Evolutionary conservation across 2,888 invertebrate genomes (phyloP).

Genomic region (Clepsis dumicolana): DNA sequence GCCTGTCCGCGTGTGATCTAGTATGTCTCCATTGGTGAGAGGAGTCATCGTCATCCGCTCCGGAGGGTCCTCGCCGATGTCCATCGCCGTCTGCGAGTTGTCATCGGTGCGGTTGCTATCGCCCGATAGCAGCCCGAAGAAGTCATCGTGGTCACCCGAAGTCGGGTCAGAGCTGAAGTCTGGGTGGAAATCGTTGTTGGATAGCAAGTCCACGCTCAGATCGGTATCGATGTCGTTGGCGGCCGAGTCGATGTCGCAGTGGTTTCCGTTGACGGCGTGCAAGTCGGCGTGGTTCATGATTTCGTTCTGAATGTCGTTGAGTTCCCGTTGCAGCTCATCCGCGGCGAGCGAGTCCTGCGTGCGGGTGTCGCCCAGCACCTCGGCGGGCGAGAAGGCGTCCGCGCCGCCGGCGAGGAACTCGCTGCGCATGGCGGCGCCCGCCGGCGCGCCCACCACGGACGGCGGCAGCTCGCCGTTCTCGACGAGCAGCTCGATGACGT

Average conservation of each 20-base stretch:
- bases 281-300: constrained; percentile 76
- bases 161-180: constrained; percentile 70
- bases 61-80: constrained; percentile 68
- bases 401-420: constrained; percentile 69
- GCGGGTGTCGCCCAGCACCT: constrained; percentile 66
- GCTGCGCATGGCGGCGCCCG: constrained; percentile 70
- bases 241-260: constrained; percentile 56
- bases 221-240: constrained; percentile 67
- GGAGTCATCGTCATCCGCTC: constrained; percentile 76
- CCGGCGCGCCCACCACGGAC: constrained; percentile 91
- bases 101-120: constrained; percentile 62
- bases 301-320: constrained; percentile 79
- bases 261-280: constrained; percentile 59
- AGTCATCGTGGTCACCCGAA: constrained; percentile 71
- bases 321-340: constrained; percentile 75
- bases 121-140: constrained; percentile 73
- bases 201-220: constrained; percentile 64
- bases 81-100: constrained; percentile 69
- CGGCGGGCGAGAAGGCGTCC: constrained; percentile 59
- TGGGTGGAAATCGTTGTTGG: constrained; percentile 67
- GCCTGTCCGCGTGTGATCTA: constrained; percentile 71
- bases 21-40: constrained; percentile 73
- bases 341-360: constrained; percentile 72
- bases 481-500: constrained; percentile 96
- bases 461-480: constrained; percentile 97